Base-by-base conservation (phyloP, 2,888 invertebrate species). In the Lutraria lutraria region DNA sequence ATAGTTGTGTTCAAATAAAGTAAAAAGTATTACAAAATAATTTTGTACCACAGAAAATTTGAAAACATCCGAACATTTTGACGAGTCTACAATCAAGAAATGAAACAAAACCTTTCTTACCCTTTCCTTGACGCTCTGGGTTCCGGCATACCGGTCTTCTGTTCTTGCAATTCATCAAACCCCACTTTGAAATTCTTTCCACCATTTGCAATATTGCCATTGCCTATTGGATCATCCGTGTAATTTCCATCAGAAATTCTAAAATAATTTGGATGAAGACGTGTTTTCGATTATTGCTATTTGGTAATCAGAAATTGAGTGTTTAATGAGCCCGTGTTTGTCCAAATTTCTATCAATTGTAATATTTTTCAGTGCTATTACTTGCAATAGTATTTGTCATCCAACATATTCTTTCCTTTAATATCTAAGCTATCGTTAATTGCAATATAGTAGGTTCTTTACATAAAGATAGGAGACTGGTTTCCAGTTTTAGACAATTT, bases 141-240 rank as follows among this genome's bases (percentile, higher is more conserved):
- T 25, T 86, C 86, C 25, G 90, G 87, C 10, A 21, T n/a, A 13
- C 43, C 8, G 43, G 43, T 43, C 43, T 68, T 21, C 4, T 87
- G 52, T 31, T 82, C 85, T 29, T 88, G 54, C 0, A 90, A 34
- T 0, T 81, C 82, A n/a, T 76, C 68, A 53, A 90, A 90, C 8
- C 80, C 88, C 16, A 90, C 90, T 34, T 84, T 86, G 19, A 88
- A 88, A 29, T 79, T 60, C 72, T 34, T 79, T 6, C 86, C 72
- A 8, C 88, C 90, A 83, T 88, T 90, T 31, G 86, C 19, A n/a
- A 86, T 19, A 29, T 60, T 10, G 10, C 72, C 83, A 52, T 83
- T 83, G 15, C n/a, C 12, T 16, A 52, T 3, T 10, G 81, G 63
- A 34, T 43, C 83, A 31, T 31, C 60, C 0, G 83, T 60, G 34